Conservation (phyloP, 2,797 vertebrate genomes). For the Chelon auratus region DNA sequence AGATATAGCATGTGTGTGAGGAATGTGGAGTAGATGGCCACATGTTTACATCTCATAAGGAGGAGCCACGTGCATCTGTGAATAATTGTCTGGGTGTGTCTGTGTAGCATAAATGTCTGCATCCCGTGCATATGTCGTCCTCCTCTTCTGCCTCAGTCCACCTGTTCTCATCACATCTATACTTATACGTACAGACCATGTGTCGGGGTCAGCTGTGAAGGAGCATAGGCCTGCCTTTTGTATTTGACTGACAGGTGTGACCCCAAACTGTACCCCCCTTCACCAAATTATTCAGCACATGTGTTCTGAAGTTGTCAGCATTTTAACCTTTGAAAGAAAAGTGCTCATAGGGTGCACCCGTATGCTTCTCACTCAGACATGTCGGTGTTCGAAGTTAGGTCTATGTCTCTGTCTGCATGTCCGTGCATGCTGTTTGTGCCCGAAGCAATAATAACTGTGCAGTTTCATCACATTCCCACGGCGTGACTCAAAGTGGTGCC, state of each 20-base stretch:
- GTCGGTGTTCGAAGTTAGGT: neutral
- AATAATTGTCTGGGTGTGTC: conserved; percentile 25
- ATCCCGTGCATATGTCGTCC: conserved; percentile 34
- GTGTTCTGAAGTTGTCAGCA: conserved; percentile 49
- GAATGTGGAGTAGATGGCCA: conserved; percentile 3
- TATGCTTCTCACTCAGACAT: conserved; percentile 42
- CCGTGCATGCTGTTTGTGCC: conserved; percentile 29
- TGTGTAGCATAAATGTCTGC: conserved; percentile 2
- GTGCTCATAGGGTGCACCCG: neutral
- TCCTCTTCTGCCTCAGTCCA: conserved; percentile 44
- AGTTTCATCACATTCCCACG: conserved; percentile 84
- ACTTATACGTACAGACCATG: conserved; percentile 59
- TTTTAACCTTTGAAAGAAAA: conserved; percentile 47
- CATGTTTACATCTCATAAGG: conserved; percentile 34
- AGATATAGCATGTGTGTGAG: neutral
- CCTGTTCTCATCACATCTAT: conserved; percentile 60
- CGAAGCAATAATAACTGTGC: conserved; percentile 71
- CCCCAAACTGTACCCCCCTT: conserved; percentile 31
- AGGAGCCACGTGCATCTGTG: conserved; percentile 25
- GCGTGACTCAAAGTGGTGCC: conserved; percentile 74
- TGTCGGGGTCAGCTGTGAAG: conserved; percentile 72
- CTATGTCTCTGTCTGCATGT: neutral
- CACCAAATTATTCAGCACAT: conserved; percentile 34
- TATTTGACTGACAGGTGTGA: conserved; percentile 79
- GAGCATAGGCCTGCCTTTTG: conserved; percentile 72